Base-by-base conservation (phyloP, 2,888 invertebrate genomes). In the Plutella xylostella region DNA sequence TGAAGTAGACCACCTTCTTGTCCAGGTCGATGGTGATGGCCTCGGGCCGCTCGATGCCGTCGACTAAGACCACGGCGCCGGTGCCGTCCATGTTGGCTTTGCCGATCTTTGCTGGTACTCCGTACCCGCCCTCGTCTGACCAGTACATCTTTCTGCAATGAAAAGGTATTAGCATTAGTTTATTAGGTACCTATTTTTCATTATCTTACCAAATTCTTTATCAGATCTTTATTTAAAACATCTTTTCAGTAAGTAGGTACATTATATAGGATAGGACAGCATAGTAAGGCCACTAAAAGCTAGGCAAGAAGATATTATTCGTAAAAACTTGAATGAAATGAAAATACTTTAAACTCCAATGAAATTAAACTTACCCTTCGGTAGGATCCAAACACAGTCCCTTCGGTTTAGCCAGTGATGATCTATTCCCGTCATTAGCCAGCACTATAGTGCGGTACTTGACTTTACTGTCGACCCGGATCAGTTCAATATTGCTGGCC, bases 61-160 rank as follows among this genome's bases (percentile, higher is more conserved):
- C 89, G 0, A 90, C 86, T 0, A 98, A 71, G 3, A 95, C 87
- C 0, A 89, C 70, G 0, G 96, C 85, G 57, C 91, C 90, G 12
- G 89, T 87, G 1, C 99, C 98, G 65, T 97, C 97, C 95, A 99
- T 96, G 63, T 95, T 93, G 0, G 94, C 95, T 57, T 90, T 92
- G 0, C 90, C 94, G 22, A 98, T 91, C 73, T 98, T 98, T 0
- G 91, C 87, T 0, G 94, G 93, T 0, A 96, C 93, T 2, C 94
- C 95, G 49, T 86, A 90, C 7, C 96, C 96, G 9, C 98, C 98
- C 54, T 94, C 93, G 64, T 99, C 99, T 9, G 97, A 88, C 98
- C 98, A 99, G 78, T 95, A 99, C 21, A 97, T 75, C 77, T 92
- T 92, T 22, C 90, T 90, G 68, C 37, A 75, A 65, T 41, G 51